Evolutionary conservation across 2,113 vertebrate species (phyloP).

Genomic region (Cavia porcellus): DNA sequence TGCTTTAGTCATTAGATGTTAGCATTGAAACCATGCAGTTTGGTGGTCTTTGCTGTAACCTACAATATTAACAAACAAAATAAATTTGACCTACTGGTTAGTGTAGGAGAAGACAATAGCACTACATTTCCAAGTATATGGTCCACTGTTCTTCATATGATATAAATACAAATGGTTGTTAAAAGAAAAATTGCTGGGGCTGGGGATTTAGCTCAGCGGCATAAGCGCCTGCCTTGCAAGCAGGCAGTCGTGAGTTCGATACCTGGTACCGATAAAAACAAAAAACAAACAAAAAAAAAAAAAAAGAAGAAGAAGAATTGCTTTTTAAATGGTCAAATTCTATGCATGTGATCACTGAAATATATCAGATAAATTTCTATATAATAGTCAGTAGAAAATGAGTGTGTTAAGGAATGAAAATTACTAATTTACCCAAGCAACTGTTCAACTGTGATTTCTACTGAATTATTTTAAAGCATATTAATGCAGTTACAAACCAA

Average conservation of each 20-base stretch:
- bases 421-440: not conserved
- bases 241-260: too few species aligned
- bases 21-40: not conserved
- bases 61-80: not conserved
- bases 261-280: too few species aligned
- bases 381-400: slow-evolving; percentile 44
- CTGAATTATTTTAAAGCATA: slow-evolving; percentile 64
- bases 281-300: not conserved
- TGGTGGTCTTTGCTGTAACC: not conserved
- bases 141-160: not conserved
- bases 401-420: slow-evolving; percentile 29
- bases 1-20: not conserved
- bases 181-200: too few species aligned
- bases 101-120: not conserved
- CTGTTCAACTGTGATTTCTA: slow-evolving; percentile 29
- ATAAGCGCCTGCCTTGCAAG: too few species aligned
- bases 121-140: not conserved
- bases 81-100: not conserved
- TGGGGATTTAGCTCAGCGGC: too few species aligned
- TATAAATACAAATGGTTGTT: not conserved
- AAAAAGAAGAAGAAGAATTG: not conserved
- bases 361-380: not conserved
- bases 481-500: slow-evolving; percentile 71
- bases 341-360: not conserved
- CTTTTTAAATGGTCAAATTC: not conserved